Evolutionary conservation across 2,113 vertebrate genomes (phyloP).

Genomic region (Amphiprion ocellaris): DNA sequence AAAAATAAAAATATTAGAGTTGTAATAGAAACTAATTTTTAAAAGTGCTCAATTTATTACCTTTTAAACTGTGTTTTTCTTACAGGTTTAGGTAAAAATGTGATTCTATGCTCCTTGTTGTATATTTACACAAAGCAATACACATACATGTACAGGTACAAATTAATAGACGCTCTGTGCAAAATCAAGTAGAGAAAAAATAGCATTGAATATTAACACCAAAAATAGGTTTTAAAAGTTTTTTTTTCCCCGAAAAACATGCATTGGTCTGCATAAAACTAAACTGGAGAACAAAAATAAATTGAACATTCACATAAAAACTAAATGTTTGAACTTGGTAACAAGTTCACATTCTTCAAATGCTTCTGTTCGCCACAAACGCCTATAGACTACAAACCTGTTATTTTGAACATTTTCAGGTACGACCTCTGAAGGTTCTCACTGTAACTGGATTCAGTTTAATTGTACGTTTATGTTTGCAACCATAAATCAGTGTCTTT

Average conservation of each 20-base stretch:
- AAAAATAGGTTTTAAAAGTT: background rate
- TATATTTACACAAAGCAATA: background rate
- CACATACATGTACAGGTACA: background rate
- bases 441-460: background rate
- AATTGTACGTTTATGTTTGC: background rate
- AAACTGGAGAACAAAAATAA: constrained; percentile 11
- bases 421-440: background rate
- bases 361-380: constrained; percentile 34
- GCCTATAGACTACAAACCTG: constrained; percentile 10
- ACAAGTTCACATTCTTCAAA: constrained; percentile 30
- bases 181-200: background rate
- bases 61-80: background rate
- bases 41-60: no score
- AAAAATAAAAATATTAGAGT: background rate
- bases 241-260: background rate
- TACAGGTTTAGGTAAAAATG: background rate
- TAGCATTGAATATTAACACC: background rate
- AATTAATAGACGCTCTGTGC: background rate
- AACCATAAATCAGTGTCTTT: background rate
- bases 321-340: constrained; percentile 5
- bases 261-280: constrained; percentile 1
- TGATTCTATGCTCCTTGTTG: no score
- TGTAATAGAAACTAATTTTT: background rate
- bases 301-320: background rate
- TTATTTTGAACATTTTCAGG: constrained; percentile 4